Base-by-base conservation (phyloP, 2,113 vertebrate genomes). In the Pholis gunnellus region DNA sequence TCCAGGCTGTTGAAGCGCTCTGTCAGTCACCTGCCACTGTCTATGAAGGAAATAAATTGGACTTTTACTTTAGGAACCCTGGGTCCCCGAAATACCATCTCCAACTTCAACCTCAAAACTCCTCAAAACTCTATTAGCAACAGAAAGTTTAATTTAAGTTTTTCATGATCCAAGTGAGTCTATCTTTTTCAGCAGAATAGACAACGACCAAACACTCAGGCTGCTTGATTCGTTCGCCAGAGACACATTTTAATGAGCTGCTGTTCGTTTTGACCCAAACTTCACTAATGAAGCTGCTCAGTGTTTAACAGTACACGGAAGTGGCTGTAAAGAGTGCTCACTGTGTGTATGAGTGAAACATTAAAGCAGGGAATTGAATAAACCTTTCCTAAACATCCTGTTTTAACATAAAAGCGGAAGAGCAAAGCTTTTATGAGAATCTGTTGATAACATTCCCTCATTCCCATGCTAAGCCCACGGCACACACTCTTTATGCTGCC, bases 161-260 rank as follows among this genome's bases (percentile, higher is more conserved):
- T 44, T 74, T 64, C 9, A 0, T 36, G 10, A 31, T 83, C 60
- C 4, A 64, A n/a, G 10, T 0, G 0, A 69, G 36, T 69, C 20
- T 31, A 42, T 81, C 20, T 44, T 57, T 10, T 40, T 84, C 50
- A 63, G 50, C 34, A 25, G 64, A 68, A 61, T 9, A 70, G 36
- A 67, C 1, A 0, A 22, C 60, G 27, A 75, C 31, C 0, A 13
- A 73, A 31, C 9, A 27, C 3, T 48, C 38, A 42, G 63, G 40
- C 57, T 36, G 14, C 68, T 42, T 38, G 44, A 76, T 40, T 87
- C 10, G 34, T 78, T 83, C 22, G 20, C 61, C 52, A 48, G 54
- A 77, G 46, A 70, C n/a, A 73, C 10, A 44, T 36, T 60, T 66
- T 34, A 88, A 81, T 86, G 44, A 76, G 52, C 74, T 61, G 54